Base-by-base conservation (phyloP, 2,797 vertebrate genomes). In the Chloroceryle amazona region DNA sequence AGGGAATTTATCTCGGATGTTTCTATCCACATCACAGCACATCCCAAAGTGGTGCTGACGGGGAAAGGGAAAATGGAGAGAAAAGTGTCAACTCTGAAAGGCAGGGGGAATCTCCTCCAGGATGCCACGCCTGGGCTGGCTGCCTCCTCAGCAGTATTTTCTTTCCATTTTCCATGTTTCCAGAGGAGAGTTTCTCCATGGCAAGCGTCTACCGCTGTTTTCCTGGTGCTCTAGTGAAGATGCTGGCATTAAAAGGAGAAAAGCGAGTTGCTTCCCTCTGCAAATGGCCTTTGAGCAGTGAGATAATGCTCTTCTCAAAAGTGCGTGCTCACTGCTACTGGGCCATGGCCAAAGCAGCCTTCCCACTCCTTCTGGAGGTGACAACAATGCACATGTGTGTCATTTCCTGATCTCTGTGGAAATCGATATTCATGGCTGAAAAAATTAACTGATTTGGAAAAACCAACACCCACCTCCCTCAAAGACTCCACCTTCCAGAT, bases 381-480 rank as follows among this genome's bases (percentile, higher is more conserved):
- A 93, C 95, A 95, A 92, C 86, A 95, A 92, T 90, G 93, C 84
- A 85, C 74, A 95, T 87, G 90, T 93, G 92, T 95, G 95, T 96
- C 96, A 95, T 96, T 96, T 96, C 94, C 96, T 86, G 96, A 70
- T 10, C 54, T 57, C 46, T 66, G 80, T 86, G 91, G 82, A 94
- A 89, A 92, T 7, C 86, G 52, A 86, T 72, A 79, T 9, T 66
- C 87, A 72, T 0, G 0, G 9, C 41, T 6, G 39, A 37, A 79
- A 66, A 60, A 37, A 57, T n/a, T 4, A 9, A 8, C 7, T 5
- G 8, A 61, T 67, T 54, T 72, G 79, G 88, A 93, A 93, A 91
- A 79, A 74, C 3, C 28, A 70, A 76, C 89, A 14, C 57, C 49
- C 81, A 76, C 65, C 82, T 62, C 54, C 37, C 37, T 3, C 13